Percentiles rank a stretch among this genome's conserved stretches.
These are phyloP conservation scores for Oryzias dopingdopingensis DNA, from an alignment of 2,797 vertebrate species.

Conservation along the genomic window DNA sequence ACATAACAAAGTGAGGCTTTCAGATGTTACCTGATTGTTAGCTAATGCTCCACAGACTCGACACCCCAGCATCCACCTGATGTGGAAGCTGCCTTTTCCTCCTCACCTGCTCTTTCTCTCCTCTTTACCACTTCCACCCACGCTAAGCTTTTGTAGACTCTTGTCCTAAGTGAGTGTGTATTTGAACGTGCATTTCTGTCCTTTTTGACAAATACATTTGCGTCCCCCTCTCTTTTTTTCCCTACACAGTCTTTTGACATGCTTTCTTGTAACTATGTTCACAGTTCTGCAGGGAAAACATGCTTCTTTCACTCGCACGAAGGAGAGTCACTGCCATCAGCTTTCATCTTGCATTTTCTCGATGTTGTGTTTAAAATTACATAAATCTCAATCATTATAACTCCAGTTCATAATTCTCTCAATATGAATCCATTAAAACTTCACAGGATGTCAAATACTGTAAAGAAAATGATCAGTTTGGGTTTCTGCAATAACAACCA, in stretches of 20 bases:
- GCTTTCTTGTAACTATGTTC: constrained; percentile 15
- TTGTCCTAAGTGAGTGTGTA: constrained; percentile 59
- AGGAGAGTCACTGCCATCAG: background rate
- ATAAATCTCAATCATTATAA: no score
- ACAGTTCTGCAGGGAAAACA: background rate
- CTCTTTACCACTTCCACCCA: constrained; percentile 60
- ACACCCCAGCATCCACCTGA: constrained; percentile 36
- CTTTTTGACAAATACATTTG: constrained; percentile 34
- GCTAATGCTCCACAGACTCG: constrained; percentile 36
- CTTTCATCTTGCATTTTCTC: background rate
- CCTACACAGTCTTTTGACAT: constrained; percentile 28
- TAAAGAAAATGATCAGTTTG: no score
- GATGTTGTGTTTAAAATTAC: background rate
- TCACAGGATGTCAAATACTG: no score
- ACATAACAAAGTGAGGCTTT: constrained; percentile 18
- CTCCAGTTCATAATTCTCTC: no score
- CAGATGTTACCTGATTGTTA: constrained; percentile 26
- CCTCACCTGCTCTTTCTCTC: constrained; percentile 54
- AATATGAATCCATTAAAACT: no score
- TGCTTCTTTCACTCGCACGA: background rate
- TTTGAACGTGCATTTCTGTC: constrained; percentile 36
- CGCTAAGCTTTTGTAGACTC: constrained; percentile 60
- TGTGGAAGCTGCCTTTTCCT: constrained; percentile 54
- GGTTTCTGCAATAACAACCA: no score
- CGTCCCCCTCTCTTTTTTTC: background rate